Percentiles rank a stretch among this genome's conserved stretches.
phyloP scores from a whole-genome alignment of 2,113 vertebrate species.

The Melanerpes aurifrons region DNA sequence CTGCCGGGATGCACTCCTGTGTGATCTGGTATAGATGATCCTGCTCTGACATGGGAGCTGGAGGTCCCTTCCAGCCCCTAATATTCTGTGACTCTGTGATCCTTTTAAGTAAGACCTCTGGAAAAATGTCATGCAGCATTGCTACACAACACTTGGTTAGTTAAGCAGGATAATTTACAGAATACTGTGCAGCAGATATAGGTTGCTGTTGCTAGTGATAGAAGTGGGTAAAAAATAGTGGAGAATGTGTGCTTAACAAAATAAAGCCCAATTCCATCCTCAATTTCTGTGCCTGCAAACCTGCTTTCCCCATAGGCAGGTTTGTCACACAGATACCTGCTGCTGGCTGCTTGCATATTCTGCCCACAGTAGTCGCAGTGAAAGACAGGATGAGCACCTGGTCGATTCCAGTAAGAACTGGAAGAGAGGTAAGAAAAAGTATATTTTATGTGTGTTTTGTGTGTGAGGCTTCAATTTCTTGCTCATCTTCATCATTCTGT shows the following conservation, averaged over 20 bases:
- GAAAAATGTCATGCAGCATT: not conserved
- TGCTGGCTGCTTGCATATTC: not conserved
- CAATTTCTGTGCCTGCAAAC: not conserved
- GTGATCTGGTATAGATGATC: too few species aligned
- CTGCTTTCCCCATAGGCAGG: not conserved
- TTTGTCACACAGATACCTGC: not conserved
- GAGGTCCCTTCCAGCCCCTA: too few species aligned
- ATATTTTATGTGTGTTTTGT: rapidly evolving
- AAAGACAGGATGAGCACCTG: not conserved
- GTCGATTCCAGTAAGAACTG: not conserved
- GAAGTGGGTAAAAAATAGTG: not conserved
- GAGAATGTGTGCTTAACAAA: not conserved
- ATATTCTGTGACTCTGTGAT: too few species aligned
- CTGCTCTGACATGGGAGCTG: too few species aligned
- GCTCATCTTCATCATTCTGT: not conserved
- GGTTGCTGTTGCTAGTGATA: not conserved
- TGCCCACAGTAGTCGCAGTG: not conserved
- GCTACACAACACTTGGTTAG: constrained; percentile 32
- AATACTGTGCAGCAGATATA: not conserved
- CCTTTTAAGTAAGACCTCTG: not conserved
- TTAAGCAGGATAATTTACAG: not conserved
- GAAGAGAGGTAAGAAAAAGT: not conserved
- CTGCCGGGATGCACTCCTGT: too few species aligned
- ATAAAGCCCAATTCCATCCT: not conserved
- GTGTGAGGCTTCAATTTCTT: not conserved